Base-by-base conservation (phyloP, 2,113 vertebrate species). In the Toxostoma redivivum region DNA sequence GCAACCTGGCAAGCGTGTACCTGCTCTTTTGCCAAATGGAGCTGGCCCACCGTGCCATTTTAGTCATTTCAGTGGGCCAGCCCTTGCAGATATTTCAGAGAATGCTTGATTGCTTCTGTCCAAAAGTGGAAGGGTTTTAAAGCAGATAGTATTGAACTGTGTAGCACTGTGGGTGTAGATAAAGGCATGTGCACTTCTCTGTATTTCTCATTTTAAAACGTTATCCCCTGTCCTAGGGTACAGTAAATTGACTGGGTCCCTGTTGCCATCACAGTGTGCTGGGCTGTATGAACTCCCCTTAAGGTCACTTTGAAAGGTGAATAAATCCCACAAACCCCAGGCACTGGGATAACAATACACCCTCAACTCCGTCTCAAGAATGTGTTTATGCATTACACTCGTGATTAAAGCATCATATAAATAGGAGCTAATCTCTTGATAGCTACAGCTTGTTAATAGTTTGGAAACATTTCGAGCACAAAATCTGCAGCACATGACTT, bases 381-480 rank as follows among this genome's bases (percentile, higher is more conserved):
- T 92, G 86, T 90, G 76, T 97, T 94, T 84, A 80, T 94, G 79
- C 90, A 88, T 83, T 83, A 93, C 57, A 11, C 91, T 91, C 38
- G 62, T 96, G 81, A 86, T 93, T 97, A 93, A 92, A 97, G 97
- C 92, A 78, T 95, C 95, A 53, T 91, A 65, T 67, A 96, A 96
- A 96, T 96, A 97, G 90, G 90, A 97, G 95, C 76, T 77, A 82
- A 83, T 97, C 90, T 96, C 88, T 96, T 70, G 95, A 91, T 93
- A 95, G 73, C 85, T 96, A 78, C 91, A 94, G 87, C 93, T 97
- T 96, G 81, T 95, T 90, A 91, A 92, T 96, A 87, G 76, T 96
- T 82, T 95, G 94, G 95, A 93, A 96, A 64, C 78, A 92, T 97
- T 98, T 97, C 5, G 95, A 97, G 96, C 97, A 98, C 97, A 98